These are phyloP conservation scores for Cossypha niveicapilla DNA, from an alignment of 2,797 vertebrate genomes.

Conservation along the genomic window DNA sequence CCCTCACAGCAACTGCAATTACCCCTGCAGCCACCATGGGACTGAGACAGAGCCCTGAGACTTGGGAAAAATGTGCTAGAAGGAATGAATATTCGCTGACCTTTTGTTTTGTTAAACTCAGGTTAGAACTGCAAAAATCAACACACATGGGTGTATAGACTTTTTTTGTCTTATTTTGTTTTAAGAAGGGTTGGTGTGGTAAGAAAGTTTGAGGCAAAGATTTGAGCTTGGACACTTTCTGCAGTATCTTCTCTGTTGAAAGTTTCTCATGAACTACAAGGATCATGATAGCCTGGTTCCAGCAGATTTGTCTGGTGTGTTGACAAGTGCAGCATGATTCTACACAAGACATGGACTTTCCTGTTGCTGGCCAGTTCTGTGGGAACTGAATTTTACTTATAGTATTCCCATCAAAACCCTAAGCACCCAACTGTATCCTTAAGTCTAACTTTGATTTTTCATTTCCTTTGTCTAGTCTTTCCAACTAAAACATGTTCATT, in stretches of 20 bases:
- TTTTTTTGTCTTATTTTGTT: not conserved
- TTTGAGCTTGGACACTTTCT: not conserved
- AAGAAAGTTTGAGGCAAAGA: not conserved
- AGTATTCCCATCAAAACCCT: not conserved
- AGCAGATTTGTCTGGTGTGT: not conserved
- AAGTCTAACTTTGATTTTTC: not conserved
- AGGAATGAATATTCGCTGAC: not conserved
- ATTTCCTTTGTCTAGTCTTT: not conserved
- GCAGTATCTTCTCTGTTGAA: not conserved
- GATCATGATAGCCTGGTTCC: not conserved
- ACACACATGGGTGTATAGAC: accelerated
- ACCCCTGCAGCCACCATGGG: not conserved
- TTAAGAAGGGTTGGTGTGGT: not conserved
- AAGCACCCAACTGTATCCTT: not conserved
- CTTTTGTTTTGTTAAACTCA: not conserved
- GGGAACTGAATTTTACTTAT: not conserved
- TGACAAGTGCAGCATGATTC: not conserved
- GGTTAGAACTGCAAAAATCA: not conserved
- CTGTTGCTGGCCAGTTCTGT: not conserved
- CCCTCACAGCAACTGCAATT: not conserved
- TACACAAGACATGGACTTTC: not conserved
- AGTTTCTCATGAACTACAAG: not conserved
- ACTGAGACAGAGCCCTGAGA: not conserved
- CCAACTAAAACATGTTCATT: not conserved
- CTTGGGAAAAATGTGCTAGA: not conserved